phyloP scores from a whole-genome alignment of 2,888 invertebrate genomes.

The Caenorhabditis sp. region DNA sequence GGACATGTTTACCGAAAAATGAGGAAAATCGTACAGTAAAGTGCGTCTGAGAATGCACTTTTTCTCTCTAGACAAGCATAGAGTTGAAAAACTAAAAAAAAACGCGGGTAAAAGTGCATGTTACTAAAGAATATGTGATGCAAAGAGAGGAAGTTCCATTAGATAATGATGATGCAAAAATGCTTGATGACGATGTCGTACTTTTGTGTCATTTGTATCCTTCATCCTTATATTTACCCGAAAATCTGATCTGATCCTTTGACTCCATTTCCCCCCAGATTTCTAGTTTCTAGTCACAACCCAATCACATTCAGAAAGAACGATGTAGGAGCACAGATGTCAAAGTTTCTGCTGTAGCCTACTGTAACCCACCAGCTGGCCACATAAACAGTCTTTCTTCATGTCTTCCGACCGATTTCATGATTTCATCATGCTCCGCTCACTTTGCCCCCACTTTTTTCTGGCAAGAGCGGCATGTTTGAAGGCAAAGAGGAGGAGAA shows the following conservation, averaged over 20 bases:
- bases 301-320: slow-evolving; percentile 39
- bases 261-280: no score
- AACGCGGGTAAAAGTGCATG: no score
- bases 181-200: no score
- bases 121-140: no score
- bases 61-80: no score
- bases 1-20: neutral
- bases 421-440: slow-evolving; percentile 34
- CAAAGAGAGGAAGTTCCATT: no score
- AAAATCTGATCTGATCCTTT: neutral
- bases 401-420: neutral
- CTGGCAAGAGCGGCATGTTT: neutral
- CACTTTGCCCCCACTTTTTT: neutral
- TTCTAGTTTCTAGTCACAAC: no score
- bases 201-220: no score
- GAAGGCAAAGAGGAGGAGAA: neutral
- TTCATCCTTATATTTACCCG: no score
- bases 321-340: slow-evolving; percentile 42
- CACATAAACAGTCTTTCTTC: slow-evolving; percentile 7
- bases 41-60: neutral
- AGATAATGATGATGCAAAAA: no score
- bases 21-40: neutral
- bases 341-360: neutral
- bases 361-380: slow-evolving; percentile 24
- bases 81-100: no score